A percentile compares a stretch with the other conserved stretches of the same genome.
These are phyloP conservation scores for Cydia fagiglandana DNA, from an alignment of 1,140 invertebrate genomes.

Conservation along the genomic window DNA sequence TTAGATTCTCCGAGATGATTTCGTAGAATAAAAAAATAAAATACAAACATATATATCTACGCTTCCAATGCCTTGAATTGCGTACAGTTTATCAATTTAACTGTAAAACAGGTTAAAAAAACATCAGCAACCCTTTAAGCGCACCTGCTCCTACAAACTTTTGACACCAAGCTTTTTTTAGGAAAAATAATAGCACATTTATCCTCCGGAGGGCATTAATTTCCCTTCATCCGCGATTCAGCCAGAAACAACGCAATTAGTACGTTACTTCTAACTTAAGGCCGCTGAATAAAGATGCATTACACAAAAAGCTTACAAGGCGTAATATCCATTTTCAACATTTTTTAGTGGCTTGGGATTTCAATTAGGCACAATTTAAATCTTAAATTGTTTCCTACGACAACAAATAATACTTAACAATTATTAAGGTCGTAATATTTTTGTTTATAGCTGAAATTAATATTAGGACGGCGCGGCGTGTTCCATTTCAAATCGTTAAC, in stretches of 20 bases:
- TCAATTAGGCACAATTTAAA: too few relatives aligned
- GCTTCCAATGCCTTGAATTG: background rate
- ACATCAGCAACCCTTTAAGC: conserved; percentile 52
- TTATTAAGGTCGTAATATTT: background rate
- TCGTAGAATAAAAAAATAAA: conserved; percentile 4
- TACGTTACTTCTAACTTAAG: conserved; percentile 52
- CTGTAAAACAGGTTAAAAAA: conserved; percentile 12
- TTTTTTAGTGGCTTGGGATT: too few relatives aligned
- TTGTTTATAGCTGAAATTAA: background rate
- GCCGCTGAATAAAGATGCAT: background rate
- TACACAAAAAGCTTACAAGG: background rate
- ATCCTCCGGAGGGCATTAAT: conserved; percentile 71
- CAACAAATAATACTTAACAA: background rate
- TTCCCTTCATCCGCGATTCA: conserved; percentile 66
- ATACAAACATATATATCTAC: conserved; percentile 31
- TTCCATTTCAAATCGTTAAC: background rate
- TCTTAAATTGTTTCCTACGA: background rate
- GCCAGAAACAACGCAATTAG: conserved; percentile 68
- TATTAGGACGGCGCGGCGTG: background rate
- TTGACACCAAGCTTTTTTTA: conserved; percentile 65
- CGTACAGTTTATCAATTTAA: conserved; percentile 2
- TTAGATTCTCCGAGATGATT: conserved; percentile 26
- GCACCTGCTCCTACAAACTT: conserved; percentile 72
- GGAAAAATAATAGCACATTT: conserved; percentile 72
- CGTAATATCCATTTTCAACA: too few relatives aligned